Base-by-base conservation (phyloP, 2,113 vertebrate genomes). In the Pangasianodon hypophthalmus region DNA sequence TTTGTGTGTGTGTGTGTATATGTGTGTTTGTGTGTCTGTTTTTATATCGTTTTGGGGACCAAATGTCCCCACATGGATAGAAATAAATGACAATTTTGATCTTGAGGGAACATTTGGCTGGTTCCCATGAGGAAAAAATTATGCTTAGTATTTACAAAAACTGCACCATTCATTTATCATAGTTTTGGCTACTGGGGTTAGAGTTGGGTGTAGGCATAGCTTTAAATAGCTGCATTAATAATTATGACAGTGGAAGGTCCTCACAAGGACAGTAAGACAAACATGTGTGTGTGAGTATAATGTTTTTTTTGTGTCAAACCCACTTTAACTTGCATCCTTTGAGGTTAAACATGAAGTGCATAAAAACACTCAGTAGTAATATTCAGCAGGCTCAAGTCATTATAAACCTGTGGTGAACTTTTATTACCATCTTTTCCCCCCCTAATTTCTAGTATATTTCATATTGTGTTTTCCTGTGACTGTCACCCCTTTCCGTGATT, bases 321-420 rank as follows among this genome's bases (percentile, higher is more conserved):
- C 64, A 77, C 48, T 84, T 24, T 48, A 48, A 6, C 18, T 19
- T 6, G 41, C 7, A 60, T 77, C 37, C 24, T 87, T 87, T 75
- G 52, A 58, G 29, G 32, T 58, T 75, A 19, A 83, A 58, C 79
- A 77, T 54, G 67, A 54, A 86, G 13, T 37, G 71, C 2, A 32
- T 24, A 29, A 58, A 88, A 85, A 48, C 29, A 60, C 29, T 60
- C 48, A 52, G 32, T 73, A 62, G 54, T 62, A 81, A 54, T n/a
- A 18, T 62, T 75, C 77, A 29, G 26, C 67, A 48, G 79, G 69
- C 79, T 73, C 62, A 64, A 52, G 60, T 24, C 46, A 88, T 73
- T 81, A 67, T 50, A 21, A 91, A 73, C 84, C 83, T 86, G 87
- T 41, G 87, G 84, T 88, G 62, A 86, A 86, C 87, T 41, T 29